Base-by-base conservation (phyloP, 2,113 vertebrate species). In the Cynopterus brachyotis region DNA sequence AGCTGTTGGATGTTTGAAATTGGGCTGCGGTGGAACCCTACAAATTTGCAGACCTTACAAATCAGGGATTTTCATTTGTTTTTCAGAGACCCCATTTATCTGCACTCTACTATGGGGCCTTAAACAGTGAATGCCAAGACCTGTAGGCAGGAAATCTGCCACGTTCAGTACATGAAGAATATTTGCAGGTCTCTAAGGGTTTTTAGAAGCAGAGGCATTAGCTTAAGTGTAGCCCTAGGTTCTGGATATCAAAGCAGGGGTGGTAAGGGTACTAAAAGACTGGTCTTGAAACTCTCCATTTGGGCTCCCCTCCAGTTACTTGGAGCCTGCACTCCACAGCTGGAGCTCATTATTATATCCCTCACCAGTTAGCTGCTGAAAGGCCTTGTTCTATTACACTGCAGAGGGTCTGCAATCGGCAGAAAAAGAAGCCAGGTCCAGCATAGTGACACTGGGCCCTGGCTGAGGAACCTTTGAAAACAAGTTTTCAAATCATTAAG, bases 401-500 rank as follows among this genome's bases (percentile, higher is more conserved):
- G 35, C 50, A 91, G 84, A 90, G 16, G 47, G 80, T 75, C 92
- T n/a, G 78, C 35, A 62, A 62, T 95, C 0, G 7, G 82, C 78
- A 70, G 93, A 95, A 83, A 96, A 89, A 80, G 89, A 96, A 95
- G 47, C 37, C 86, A 90, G 59, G 57, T 79, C 73, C 75, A 90
- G 70, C 45, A 17, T n/a, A 96, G 96, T 2, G 6, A 93, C 96
- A 66, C 79, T 75, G 55, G 42, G 70, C 35, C 75, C 75, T 69
- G 45, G 75, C 95, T 1, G 17, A 90, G 90, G 50, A 94, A 89
- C 42, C 69, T 97, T 84, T 90, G 75, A 95, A 96, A 97, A 91
- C 55, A 85, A 97, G 69, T 88, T 97, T 97, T 95, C 62, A 95
- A 97, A 97, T 95, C 90, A 92, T 96, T 94, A 96, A 96, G 90